These are phyloP conservation scores for Lepilemur ruficaudatus DNA, from an alignment of 2,797 vertebrate genomes.

Conservation along the genomic window DNA sequence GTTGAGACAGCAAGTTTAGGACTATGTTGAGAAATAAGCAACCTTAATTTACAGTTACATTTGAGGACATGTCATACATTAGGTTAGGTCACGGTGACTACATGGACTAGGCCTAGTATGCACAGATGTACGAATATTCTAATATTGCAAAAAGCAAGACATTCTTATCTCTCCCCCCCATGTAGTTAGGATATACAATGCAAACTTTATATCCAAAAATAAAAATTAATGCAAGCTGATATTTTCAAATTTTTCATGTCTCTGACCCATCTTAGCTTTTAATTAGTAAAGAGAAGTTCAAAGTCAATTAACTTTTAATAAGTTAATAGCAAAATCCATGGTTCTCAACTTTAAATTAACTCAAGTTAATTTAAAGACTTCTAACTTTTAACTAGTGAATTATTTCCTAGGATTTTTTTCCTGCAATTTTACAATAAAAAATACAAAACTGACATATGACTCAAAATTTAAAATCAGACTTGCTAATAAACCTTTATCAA, in stretches of 20 bases:
- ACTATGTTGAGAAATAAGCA: not conserved
- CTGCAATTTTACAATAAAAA: not conserved
- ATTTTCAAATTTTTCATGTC: not conserved
- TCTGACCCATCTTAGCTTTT: not conserved
- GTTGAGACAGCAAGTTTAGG: not conserved
- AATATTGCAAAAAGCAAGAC: not conserved
- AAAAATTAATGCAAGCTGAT: not conserved
- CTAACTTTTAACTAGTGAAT: constrained; percentile 38
- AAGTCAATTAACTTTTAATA: constrained; percentile 3
- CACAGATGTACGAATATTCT: not conserved
- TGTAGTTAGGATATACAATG: not conserved
- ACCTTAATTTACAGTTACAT: not conserved
- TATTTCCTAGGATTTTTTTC: constrained; percentile 22
- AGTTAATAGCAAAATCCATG: constrained; percentile 13
- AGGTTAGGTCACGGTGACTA: not conserved
- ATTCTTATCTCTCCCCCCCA: not conserved
- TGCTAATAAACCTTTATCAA: not conserved
- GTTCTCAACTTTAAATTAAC: constrained; percentile 19
- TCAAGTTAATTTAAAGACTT: not conserved
- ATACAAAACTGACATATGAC: not conserved
- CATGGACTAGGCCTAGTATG: no score
- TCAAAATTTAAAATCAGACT: constrained; percentile 11
- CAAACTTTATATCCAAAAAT: not conserved
- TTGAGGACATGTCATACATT: not conserved
- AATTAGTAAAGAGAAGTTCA: not conserved